Base-by-base conservation (phyloP, 2,797 vertebrate genomes). In the Smutsia temminckii region DNA sequence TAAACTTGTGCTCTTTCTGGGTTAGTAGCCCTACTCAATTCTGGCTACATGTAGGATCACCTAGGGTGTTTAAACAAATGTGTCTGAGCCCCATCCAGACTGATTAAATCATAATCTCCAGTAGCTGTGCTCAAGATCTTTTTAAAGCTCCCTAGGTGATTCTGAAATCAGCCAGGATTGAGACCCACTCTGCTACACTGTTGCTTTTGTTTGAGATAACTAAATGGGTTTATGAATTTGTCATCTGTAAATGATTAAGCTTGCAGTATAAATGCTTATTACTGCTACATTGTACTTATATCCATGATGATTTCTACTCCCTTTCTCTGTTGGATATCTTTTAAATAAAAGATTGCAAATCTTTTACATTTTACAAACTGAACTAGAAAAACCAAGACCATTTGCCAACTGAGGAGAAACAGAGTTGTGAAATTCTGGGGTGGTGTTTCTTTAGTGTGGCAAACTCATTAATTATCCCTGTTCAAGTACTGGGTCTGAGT, bases 291-390 rank as follows among this genome's bases (percentile, higher is more conserved):
- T 85, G 55, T 95, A 84, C 91, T 96, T 88, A 71, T n/a, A 85
- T 86, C 61, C 21, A 12, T 5, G 16, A 77, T 57, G 29, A 64
- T 95, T 85, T 94, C 61, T 25, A 40, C 77, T 20, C 7, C 49
- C 42, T 49, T 5, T 12, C 40, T 37, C 66, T 68, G n/a, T 68
- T 74, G 90, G 83, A 23, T 92, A 27, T 78, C 72, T 92, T 90
- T 93, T 84, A 86, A 89, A 80, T 93, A 91, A 95, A 96, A 93
- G 85, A 75, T 81, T 59, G 17, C 5, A 64, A 75, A 51, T 75
- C 57, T 80, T 95, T 80, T 92, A 53, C 46, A 61, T 96, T 93
- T 95, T 89, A 77, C 79, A 89, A 95, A 78, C 89, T 91, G 80
- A 94, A 57, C 55, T 85, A 77, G 37, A 81, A 86, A 84, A 92